Percentiles rank a stretch among this genome's conserved stretches.
Evolutionary conservation across 2,888 invertebrate genomes (phyloP).

Genomic region (Trissoscelio sp.): DNA sequence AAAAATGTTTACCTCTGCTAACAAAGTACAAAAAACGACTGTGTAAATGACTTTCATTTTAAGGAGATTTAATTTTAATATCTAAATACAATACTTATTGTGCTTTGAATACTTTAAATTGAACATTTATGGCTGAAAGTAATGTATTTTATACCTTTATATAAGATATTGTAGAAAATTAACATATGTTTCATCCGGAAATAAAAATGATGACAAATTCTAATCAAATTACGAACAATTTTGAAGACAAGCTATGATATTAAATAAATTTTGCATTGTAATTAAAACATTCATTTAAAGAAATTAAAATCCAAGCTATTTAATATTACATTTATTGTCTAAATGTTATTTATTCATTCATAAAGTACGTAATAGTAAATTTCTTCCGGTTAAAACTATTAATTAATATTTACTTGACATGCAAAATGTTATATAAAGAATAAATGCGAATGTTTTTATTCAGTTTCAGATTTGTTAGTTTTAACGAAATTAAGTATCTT

Average conservation of each 20-base stretch:
- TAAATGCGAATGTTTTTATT: not conserved
- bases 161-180: not conserved
- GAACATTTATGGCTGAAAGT: too few relatives aligned
- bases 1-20: too few relatives aligned
- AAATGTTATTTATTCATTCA: not conserved
- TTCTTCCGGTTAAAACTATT: not conserved
- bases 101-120: too few relatives aligned
- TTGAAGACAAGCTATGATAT: not conserved
- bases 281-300: too few relatives aligned
- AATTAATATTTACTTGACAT: not conserved
- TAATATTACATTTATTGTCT: too few relatives aligned
- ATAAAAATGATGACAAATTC: not conserved
- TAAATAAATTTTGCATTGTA: too few relatives aligned
- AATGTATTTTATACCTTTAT: not conserved
- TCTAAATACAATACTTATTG: too few relatives aligned
- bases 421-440: not conserved
- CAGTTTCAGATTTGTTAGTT: not conserved
- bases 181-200: not conserved
- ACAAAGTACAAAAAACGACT: too few relatives aligned
- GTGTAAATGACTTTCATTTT: too few relatives aligned
- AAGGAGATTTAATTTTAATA: too few relatives aligned
- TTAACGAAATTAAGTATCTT: not conserved
- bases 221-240: not conserved
- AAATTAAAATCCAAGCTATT: too few relatives aligned
- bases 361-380: not conserved